Percentiles rank a stretch among this genome's conserved stretches.
Conservation (phyloP, 2,113 vertebrate genomes). For the Scatophagus argus region DNA sequence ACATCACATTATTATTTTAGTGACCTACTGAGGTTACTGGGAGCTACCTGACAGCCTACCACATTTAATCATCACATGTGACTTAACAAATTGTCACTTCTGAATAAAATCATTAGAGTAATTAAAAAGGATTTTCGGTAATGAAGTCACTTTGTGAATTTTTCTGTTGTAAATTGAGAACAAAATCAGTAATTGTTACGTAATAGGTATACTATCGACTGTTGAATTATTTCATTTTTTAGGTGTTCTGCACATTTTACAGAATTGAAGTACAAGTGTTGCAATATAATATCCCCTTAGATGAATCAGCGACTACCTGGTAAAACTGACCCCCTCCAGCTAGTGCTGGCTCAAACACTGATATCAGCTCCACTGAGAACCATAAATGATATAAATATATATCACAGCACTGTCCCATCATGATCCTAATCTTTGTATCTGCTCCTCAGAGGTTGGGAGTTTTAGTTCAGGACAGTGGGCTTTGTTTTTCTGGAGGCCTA, state of each 20-base stretch:
- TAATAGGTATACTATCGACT: too few relatives aligned
- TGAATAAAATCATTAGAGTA: background rate
- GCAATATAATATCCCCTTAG: background rate
- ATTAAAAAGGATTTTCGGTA: background rate
- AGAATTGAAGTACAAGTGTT: background rate
- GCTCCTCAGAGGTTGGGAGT: constrained; percentile 11
- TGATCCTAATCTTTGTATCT: constrained; percentile 27
- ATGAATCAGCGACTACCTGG: background rate
- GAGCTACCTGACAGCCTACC: background rate
- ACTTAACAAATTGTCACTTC: background rate
- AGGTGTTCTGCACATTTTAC: background rate
- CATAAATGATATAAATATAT: background rate
- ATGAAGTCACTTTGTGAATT: background rate
- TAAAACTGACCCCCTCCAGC: background rate
- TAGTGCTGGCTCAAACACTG: background rate
- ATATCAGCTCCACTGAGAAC: background rate
- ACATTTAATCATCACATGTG: background rate
- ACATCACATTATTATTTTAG: too few relatives aligned
- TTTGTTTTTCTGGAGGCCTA: constrained; percentile 50
- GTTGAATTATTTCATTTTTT: background rate
- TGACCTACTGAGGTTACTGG: too few relatives aligned
- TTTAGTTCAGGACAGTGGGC: constrained; percentile 20
- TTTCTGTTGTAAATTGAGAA: too few relatives aligned
- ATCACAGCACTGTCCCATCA: constrained; percentile 13
- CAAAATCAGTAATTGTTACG: too few relatives aligned